A percentile compares a stretch with the other conserved stretches of the same genome.
These are phyloP conservation scores for Euglossa dilemma DNA, from an alignment of 1,140 invertebrate species.

Conservation along the genomic window DNA sequence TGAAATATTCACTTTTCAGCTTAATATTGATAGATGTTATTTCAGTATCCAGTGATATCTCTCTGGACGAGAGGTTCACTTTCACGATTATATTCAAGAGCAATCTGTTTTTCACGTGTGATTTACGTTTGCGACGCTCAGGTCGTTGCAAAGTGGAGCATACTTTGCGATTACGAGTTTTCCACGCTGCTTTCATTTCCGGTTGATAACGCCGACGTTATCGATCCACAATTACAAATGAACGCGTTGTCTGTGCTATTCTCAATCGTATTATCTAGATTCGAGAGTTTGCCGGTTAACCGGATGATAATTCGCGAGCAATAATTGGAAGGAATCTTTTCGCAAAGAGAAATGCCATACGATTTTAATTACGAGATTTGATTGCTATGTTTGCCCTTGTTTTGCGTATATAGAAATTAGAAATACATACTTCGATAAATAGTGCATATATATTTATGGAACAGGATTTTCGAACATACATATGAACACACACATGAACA, in stretches of 20 bases:
- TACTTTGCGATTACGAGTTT: neutral
- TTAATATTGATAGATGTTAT: conserved; percentile 32
- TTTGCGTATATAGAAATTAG: neutral
- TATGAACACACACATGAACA: conserved; percentile 6
- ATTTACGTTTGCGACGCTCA: neutral
- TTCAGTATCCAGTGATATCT: conserved; percentile 8
- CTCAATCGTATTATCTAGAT: neutral
- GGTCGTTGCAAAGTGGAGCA: neutral
- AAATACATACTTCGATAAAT: neutral
- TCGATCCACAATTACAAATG: neutral
- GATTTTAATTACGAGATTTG: neutral
- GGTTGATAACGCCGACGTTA: neutral
- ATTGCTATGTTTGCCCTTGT: neutral
- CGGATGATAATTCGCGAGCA: neutral
- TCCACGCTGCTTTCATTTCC: neutral
- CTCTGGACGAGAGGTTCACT: neutral
- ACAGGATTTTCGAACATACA: neutral
- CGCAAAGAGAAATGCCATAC: neutral
- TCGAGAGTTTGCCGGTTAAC: neutral
- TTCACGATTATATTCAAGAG: neutral
- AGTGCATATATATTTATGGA: neutral
- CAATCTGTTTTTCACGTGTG: neutral
- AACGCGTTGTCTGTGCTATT: neutral
- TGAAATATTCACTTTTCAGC: conserved; percentile 36
- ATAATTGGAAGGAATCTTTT: neutral